Conservation (phyloP, 2,888 invertebrate genomes). For the Ophion ventricosus region DNA sequence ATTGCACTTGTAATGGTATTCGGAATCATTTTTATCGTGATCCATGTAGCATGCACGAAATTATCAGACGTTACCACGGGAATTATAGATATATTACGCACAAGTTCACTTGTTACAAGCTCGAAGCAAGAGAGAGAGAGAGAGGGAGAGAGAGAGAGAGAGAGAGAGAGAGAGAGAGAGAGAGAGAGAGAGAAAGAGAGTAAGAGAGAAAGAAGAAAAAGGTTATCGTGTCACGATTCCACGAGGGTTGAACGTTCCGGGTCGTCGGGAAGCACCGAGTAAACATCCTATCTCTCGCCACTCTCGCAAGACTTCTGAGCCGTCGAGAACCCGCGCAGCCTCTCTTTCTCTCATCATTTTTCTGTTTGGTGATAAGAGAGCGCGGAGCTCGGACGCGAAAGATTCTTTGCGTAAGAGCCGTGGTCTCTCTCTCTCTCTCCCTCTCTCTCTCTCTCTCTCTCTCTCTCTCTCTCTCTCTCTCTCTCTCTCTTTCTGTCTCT, state of each 20-base stretch:
- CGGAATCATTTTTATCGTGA: constrained; percentile 46
- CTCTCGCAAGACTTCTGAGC: constrained; percentile 57
- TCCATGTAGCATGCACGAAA: constrained; percentile 49
- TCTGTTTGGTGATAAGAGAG: constrained; percentile 55
- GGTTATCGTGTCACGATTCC: constrained; percentile 64
- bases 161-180: constrained; percentile 13
- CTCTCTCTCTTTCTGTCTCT: too few species aligned
- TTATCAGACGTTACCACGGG: constrained; percentile 55
- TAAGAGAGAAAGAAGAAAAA: constrained; percentile 42
- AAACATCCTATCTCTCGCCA: constrained; percentile 78
- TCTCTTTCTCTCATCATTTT: constrained; percentile 52
- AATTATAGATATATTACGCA: constrained; percentile 21
- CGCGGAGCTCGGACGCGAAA: constrained; percentile 27
- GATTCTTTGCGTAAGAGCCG: constrained; percentile 60
- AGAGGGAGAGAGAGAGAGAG: constrained; percentile 11
- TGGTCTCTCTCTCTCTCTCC: not conserved
- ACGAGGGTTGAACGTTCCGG: constrained; percentile 71
- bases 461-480: too few species aligned
- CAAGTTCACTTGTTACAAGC: constrained; percentile 25
- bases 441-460: not conserved
- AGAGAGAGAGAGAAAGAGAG: constrained; percentile 21
- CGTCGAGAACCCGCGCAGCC: constrained; percentile 35
- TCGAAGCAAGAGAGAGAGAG: constrained; percentile 17
- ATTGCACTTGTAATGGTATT: constrained; percentile 9
- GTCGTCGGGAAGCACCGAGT: constrained; percentile 77